Base-by-base conservation (phyloP, 2,888 invertebrate species). In the Polietes domitor region DNA sequence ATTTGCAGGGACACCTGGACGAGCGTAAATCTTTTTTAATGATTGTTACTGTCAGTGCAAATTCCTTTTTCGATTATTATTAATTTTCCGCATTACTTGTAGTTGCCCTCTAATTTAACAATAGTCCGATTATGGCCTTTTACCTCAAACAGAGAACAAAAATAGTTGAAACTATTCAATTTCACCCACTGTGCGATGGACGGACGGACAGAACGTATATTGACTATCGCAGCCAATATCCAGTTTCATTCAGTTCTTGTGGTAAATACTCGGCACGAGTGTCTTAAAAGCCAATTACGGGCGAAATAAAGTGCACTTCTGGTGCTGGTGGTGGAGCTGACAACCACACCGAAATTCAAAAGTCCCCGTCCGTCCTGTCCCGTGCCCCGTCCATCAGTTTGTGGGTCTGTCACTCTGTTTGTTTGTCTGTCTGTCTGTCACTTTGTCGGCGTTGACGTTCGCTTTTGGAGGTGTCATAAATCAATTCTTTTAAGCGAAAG, bases 391-490 rank as follows among this genome's bases (percentile, higher is more conserved):
- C 28, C 32, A 32, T 28, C 58, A n/a, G 37, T 63, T 15, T 28
- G 63, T 37, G 1, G 21, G 5, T n/a, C n/a, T n/a, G n/a, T n/a
- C n/a, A n/a, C n/a, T n/a, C n/a, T n/a, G n/a, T n/a, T n/a, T 7
- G 12, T 43, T 15, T 21, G 24, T 24, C 19, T 15, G 68, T 24
- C 21, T 43, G 21, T 75, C 76, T 55, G 41, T 58, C n/a, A 53
- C 70, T 53, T 19, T 19, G 32, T 58, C 47, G 68, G 41, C 63
- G 73, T 73, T 73, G 73, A 73, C 17, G 37, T 71, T 21, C 72
- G 28, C n/a, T n/a, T n/a, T n/a, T n/a, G n/a, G 21, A 61, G 58
- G 41, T 83, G 72, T 61, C 72, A 76, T 79, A 82, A 82, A 79
- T 79, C 73, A 83, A 63, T 74, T 77, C n/a, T n/a, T 76, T 47